These are phyloP conservation scores for Oryzias melastigma DNA, from an alignment of 2,113 vertebrate species.

Conservation along the genomic window DNA sequence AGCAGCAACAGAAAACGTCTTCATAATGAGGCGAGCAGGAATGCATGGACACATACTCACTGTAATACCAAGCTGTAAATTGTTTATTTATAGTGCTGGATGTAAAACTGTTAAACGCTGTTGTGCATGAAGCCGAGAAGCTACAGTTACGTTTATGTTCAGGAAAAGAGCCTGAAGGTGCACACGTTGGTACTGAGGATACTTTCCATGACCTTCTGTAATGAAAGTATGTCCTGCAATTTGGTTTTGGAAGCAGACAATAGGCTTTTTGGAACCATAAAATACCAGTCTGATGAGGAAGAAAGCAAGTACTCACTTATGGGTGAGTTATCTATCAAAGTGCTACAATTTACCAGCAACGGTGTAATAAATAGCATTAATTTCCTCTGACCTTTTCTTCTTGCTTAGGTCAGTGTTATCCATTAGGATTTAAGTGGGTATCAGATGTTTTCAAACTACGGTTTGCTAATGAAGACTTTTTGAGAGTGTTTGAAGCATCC, in stretches of 20 bases:
- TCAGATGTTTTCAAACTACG: slow-evolving; percentile 8
- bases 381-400: slow-evolving; percentile 2
- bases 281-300: slow-evolving; percentile 41
- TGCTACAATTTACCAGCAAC: slow-evolving; percentile 27
- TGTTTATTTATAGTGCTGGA: slow-evolving; percentile 46
- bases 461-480: slow-evolving; percentile 15
- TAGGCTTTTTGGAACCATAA: slow-evolving; percentile 52
- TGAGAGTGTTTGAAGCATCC: background rate
- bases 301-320: slow-evolving; percentile 35
- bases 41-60: slow-evolving; percentile 3
- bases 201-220: slow-evolving; percentile 72
- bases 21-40: slow-evolving; percentile 25
- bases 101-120: slow-evolving; percentile 49
- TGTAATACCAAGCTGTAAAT: background rate
- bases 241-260: slow-evolving; percentile 54
- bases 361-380: slow-evolving; percentile 6
- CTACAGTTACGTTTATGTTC: slow-evolving; percentile 32
- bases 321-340: slow-evolving; percentile 23
- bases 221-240: slow-evolving; percentile 58
- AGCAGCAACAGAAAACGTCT: slow-evolving; percentile 36
- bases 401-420: background rate
- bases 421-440: background rate
- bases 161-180: slow-evolving; percentile 43
- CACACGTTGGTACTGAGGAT: slow-evolving; percentile 55
- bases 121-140: slow-evolving; percentile 36